Evolutionary conservation across 2,797 vertebrate species (phyloP).

Genomic region (Luscinia luscinia): DNA sequence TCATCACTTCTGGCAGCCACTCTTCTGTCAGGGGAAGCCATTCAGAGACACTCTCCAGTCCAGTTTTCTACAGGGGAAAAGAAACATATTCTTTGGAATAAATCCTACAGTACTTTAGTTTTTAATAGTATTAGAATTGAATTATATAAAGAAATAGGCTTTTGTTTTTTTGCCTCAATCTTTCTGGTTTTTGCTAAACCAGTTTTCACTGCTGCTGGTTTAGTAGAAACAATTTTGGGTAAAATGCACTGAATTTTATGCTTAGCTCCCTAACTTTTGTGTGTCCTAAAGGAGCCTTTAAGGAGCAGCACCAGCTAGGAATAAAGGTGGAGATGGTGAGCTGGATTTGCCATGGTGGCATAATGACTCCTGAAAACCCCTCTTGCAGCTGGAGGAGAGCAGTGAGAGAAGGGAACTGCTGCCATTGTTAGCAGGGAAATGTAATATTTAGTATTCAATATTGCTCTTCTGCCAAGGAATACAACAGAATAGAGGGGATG

Average conservation of each 20-base stretch:
- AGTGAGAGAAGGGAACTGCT: not conserved
- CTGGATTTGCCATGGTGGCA: not conserved
- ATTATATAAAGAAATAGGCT: not conserved
- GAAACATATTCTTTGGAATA: not conserved
- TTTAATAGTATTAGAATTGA: not conserved
- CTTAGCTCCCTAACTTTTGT: not conserved
- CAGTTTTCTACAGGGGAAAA: conserved; percentile 81
- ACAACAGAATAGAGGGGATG: not conserved
- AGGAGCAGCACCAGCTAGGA: not conserved
- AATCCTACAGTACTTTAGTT: not conserved
- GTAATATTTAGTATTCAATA: not conserved
- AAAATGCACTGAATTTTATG: not conserved
- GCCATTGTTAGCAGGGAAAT: not conserved
- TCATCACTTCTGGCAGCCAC: conserved; percentile 93
- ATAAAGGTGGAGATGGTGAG: not conserved
- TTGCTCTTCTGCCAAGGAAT: not conserved
- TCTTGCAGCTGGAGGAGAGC: not conserved
- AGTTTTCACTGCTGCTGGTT: not conserved
- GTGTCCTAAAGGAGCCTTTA: not conserved
- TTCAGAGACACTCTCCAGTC: conserved; percentile 84
- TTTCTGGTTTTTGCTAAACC: not conserved
- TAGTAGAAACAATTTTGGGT: not conserved
- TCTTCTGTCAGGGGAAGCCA: conserved; percentile 93
- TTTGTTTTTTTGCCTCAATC: not conserved
- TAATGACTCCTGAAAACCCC: not conserved